Percentiles rank a stretch among this genome's conserved stretches.
These are phyloP conservation scores for Gasterosteus nipponicus DNA, from an alignment of 2,113 vertebrate genomes.

Conservation along the genomic window DNA sequence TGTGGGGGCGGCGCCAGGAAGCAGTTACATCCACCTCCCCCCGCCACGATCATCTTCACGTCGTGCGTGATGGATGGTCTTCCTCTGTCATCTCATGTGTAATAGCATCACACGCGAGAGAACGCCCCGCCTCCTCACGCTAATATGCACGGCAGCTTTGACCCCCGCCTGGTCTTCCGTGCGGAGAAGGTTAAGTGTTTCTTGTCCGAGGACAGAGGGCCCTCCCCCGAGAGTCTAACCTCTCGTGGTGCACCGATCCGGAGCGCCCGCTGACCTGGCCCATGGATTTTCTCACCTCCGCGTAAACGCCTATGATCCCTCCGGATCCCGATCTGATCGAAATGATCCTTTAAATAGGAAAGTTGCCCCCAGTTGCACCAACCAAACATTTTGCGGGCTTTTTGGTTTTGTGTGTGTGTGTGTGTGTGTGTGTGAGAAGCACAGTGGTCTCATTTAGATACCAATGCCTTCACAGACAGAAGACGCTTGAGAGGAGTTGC, in stretches of 20 bases:
- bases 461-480: slow-evolving; percentile 51
- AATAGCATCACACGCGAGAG: slow-evolving; percentile 60
- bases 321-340: slow-evolving; percentile 1
- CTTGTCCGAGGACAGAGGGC: slow-evolving; percentile 36
- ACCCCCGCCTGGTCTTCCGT: slow-evolving; percentile 43
- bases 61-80: slow-evolving; percentile 69
- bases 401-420: not conserved
- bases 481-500: slow-evolving; percentile 31
- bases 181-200: slow-evolving; percentile 58
- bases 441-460: slow-evolving; percentile 57
- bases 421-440: slow-evolving; percentile 12
- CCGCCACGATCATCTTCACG: slow-evolving; percentile 42
- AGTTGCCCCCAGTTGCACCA: not conserved
- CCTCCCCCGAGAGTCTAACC: slow-evolving; percentile 39
- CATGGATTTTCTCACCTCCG: not conserved
- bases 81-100: slow-evolving; percentile 65
- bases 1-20: slow-evolving; percentile 66
- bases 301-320: not conserved
- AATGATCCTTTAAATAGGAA: not conserved
- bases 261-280: not conserved
- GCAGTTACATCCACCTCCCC: slow-evolving; percentile 45
- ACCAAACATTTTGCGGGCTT: not conserved
- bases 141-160: slow-evolving; percentile 28
- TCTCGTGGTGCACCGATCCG: slow-evolving; percentile 22
- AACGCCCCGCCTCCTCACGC: not conserved